Conservation (phyloP, 2,888 invertebrate genomes). For the Ennomos fuscantarius region DNA sequence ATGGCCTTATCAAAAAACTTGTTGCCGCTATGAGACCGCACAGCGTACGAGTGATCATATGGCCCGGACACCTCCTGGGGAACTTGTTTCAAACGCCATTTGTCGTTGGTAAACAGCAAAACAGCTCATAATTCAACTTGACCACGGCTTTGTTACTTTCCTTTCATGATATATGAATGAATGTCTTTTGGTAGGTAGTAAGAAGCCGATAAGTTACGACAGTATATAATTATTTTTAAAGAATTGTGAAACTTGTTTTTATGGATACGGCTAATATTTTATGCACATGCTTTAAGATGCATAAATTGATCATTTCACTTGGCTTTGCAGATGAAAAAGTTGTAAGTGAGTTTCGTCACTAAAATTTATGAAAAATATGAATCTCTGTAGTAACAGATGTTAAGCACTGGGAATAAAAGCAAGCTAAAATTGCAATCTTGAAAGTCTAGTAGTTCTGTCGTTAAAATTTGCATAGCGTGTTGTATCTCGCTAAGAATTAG, state of each 20-base stretch:
- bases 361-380: slow-evolving; percentile 6
- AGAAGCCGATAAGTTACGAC: slow-evolving; percentile 54
- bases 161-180: slow-evolving; percentile 59
- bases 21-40: slow-evolving; percentile 70
- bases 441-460: slow-evolving; percentile 1
- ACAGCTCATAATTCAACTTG: slow-evolving; percentile 70
- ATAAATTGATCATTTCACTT: slow-evolving; percentile 17
- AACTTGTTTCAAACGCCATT: slow-evolving; percentile 71
- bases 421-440: slow-evolving; percentile 10
- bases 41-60: slow-evolving; percentile 59
- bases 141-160: slow-evolving; percentile 65
- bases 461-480: slow-evolving; percentile 23
- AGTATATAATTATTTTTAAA: slow-evolving; percentile 53
- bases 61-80: slow-evolving; percentile 63
- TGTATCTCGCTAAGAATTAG: slow-evolving; percentile 37
- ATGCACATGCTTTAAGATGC: slow-evolving; percentile 24
- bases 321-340: slow-evolving; percentile 9
- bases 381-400: slow-evolving; percentile 4
- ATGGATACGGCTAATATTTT: slow-evolving; percentile 25
- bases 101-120: slow-evolving; percentile 70
- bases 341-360: not conserved
- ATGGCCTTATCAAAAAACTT: slow-evolving; percentile 79
- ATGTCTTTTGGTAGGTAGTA: slow-evolving; percentile 43
- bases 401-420: slow-evolving; percentile 13
- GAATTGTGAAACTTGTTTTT: slow-evolving; percentile 32